These are phyloP conservation scores for Hemiprocne comata DNA, from an alignment of 2,113 vertebrate genomes.

Conservation along the genomic window DNA sequence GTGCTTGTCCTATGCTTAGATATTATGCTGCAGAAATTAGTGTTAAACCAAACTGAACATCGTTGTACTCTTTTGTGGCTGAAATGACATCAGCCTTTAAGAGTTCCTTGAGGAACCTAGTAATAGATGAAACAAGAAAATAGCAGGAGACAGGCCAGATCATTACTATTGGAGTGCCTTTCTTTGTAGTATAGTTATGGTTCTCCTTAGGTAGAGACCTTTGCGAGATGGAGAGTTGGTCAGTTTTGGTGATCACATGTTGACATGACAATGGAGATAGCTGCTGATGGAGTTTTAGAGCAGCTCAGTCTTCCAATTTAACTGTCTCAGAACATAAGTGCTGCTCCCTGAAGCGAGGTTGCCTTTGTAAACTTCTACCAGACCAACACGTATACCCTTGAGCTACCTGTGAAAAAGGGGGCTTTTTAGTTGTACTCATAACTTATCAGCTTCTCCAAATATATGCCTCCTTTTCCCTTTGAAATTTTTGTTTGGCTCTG, in stretches of 20 bases:
- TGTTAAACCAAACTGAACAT: not conserved
- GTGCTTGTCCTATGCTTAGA: not conserved
- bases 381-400: not conserved
- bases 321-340: not conserved
- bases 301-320: not conserved
- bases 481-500: not conserved
- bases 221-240: not conserved
- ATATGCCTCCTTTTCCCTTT: not conserved
- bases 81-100: not conserved
- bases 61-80: not conserved
- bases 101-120: not conserved
- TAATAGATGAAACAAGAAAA: not conserved
- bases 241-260: not conserved
- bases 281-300: not conserved
- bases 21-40: not conserved
- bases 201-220: not conserved
- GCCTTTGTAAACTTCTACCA: not conserved
- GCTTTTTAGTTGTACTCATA: not conserved
- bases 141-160: not conserved
- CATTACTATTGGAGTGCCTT: not conserved
- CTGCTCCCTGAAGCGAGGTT: not conserved
- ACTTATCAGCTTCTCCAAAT: not conserved
- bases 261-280: not conserved
- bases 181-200: not conserved
- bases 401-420: not conserved